Evolutionary conservation across 2,888 invertebrate species (phyloP).

Genomic region (Brenthis ino): DNA sequence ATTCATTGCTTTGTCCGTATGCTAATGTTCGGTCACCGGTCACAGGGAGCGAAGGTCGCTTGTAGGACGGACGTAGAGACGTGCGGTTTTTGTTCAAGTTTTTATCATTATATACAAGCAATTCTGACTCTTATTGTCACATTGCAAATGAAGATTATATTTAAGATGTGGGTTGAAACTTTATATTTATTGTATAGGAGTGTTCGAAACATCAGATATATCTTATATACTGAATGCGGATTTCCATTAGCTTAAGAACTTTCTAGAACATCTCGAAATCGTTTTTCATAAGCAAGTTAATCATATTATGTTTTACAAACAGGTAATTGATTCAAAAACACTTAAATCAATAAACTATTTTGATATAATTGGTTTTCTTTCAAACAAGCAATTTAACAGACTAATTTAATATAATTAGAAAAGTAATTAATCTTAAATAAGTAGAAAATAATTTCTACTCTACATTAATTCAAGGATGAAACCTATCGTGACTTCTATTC

Average conservation of each 20-base stretch:
- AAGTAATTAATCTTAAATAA: slow-evolving; percentile 7
- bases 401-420: slow-evolving; percentile 4
- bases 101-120: neutral
- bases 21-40: slow-evolving; percentile 72
- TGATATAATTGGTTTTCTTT: neutral
- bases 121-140: slow-evolving; percentile 11
- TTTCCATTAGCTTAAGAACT: too few species aligned
- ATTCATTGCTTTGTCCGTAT: slow-evolving; percentile 77
- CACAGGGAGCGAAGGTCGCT: slow-evolving; percentile 73
- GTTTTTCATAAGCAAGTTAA: too few species aligned
- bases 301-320: too few species aligned
- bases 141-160: neutral
- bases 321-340: too few species aligned
- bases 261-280: too few species aligned
- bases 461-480: slow-evolving; percentile 24
- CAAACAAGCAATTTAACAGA: neutral
- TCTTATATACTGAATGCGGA: too few species aligned
- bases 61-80: slow-evolving; percentile 59
- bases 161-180: neutral
- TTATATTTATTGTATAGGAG: neutral
- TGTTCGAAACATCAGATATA: too few species aligned
- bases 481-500: slow-evolving; percentile 36
- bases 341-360: too few species aligned
- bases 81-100: slow-evolving; percentile 8
- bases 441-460: slow-evolving; percentile 10